These are phyloP conservation scores for Ranitomeya imitator DNA, from an alignment of 2,113 vertebrate genomes.

Conservation along the genomic window DNA sequence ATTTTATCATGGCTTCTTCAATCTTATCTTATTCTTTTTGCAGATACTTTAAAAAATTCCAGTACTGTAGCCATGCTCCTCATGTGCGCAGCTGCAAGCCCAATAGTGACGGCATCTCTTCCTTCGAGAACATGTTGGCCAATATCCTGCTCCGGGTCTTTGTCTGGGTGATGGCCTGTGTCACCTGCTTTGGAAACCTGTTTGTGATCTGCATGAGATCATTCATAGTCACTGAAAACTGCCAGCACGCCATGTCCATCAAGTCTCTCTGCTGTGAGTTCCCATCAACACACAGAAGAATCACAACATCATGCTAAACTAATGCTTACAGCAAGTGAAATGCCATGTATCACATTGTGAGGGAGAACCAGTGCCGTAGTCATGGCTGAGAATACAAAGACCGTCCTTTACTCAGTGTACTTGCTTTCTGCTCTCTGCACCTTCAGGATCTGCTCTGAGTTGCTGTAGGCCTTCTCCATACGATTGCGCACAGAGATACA, in stretches of 20 bases:
- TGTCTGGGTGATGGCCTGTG: conserved; percentile 70
- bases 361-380: no score
- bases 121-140: conserved; percentile 72
- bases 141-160: conserved; percentile 66
- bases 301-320: background rate
- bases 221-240: conserved; percentile 62
- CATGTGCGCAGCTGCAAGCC: conserved; percentile 71
- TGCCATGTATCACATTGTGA: background rate
- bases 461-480: no score
- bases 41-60: conserved; percentile 71
- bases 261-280: conserved; percentile 73
- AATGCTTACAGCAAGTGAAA: background rate
- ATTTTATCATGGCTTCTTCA: background rate
- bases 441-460: no score
- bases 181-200: conserved; percentile 71
- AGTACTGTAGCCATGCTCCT: conserved; percentile 69
- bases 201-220: conserved; percentile 67
- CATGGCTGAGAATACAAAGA: no score
- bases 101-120: conserved; percentile 70
- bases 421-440: no score
- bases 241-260: conserved; percentile 69
- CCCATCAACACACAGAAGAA: background rate
- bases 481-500: no score
- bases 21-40: background rate
- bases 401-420: no score